phyloP scores from a whole-genome alignment of 1,140 invertebrate genomes.

The Chlorops oryzae region DNA sequence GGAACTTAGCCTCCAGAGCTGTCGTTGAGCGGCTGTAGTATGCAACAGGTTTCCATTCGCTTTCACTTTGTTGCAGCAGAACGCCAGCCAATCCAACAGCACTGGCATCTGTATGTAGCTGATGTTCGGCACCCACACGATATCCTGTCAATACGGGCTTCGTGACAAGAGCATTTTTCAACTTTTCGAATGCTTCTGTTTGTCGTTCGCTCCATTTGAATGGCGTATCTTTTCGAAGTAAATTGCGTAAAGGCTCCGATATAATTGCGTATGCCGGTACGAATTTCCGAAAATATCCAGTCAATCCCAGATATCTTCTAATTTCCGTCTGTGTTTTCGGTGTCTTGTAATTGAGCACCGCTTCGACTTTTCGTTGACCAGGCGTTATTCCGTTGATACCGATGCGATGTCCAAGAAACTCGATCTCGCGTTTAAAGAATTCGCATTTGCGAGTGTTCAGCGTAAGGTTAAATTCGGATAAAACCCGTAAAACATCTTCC shows the following conservation, averaged over 20 bases:
- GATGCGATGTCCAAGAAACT: slow-evolving; percentile 14
- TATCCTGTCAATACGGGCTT: slow-evolving; percentile 4
- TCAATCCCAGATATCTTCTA: slow-evolving; percentile 16
- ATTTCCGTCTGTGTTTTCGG: slow-evolving; percentile 10
- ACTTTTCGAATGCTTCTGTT: slow-evolving; percentile 32
- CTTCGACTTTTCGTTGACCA: slow-evolving; percentile 16
- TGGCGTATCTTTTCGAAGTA: slow-evolving; percentile 16
- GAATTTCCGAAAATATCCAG: slow-evolving; percentile 31
- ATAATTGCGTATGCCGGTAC: slow-evolving; percentile 23
- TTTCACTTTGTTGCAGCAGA: slow-evolving; percentile 24
- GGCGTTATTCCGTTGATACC: slow-evolving; percentile 11
- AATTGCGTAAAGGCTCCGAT: slow-evolving; percentile 11
- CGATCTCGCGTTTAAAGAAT: slow-evolving; percentile 32
- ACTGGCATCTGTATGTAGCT: slow-evolving; percentile 42
- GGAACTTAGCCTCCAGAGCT: slow-evolving; percentile 22
- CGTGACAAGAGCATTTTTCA: slow-evolving; percentile 22
- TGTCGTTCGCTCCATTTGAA: slow-evolving; percentile 26
- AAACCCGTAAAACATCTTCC: background rate
- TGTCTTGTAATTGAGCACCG: slow-evolving; percentile 12
- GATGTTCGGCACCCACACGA: background rate
- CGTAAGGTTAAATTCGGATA: slow-evolving; percentile 32
- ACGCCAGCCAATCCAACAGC: slow-evolving; percentile 22
- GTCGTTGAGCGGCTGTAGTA: slow-evolving; percentile 18
- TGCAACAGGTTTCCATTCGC: slow-evolving; percentile 11
- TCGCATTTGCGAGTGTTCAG: slow-evolving; percentile 48